Percentiles rank a stretch among this genome's conserved stretches.
phyloP scores from a whole-genome alignment of 2,888 invertebrate genomes.

The Theristus sp. region DNA sequence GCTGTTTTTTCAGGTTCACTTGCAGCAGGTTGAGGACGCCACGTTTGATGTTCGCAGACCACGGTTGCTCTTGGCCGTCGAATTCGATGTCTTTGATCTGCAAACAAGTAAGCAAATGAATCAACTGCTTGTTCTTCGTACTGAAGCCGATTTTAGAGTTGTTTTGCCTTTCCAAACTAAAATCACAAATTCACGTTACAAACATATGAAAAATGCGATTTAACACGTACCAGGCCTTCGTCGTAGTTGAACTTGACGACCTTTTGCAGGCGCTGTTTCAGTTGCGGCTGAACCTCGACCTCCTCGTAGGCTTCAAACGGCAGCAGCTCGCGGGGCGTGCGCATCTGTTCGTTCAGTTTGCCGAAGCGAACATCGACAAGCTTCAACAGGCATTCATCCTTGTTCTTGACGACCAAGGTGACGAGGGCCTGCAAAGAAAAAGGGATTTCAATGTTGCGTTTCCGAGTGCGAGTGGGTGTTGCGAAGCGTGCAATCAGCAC shows the following conservation, averaged over 20 bases:
- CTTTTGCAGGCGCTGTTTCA: conserved; percentile 12
- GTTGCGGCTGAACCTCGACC: conserved; percentile 11
- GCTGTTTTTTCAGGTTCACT: conserved; percentile 9
- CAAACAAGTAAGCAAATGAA: no score
- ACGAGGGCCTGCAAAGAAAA: neutral
- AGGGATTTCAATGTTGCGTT: neutral
- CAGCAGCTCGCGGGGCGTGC: conserved; percentile 1
- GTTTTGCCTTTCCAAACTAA: no score
- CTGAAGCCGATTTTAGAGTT: no score
- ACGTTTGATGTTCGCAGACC: conserved; percentile 24
- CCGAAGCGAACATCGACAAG: conserved; percentile 5
- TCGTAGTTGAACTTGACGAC: conserved; percentile 17
- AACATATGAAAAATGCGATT: no score
- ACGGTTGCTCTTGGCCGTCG: conserved; percentile 13
- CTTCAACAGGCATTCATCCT: neutral
- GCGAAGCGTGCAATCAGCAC: no score
- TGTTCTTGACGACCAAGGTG: neutral
- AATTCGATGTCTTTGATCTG: conserved; percentile 12
- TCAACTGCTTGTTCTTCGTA: no score
- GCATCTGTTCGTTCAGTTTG: conserved; percentile 6
- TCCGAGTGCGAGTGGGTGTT: no score
- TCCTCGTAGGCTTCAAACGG: conserved; percentile 12
- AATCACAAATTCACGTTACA: neutral
- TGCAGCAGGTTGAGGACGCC: conserved; percentile 22
- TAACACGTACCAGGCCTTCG: conserved; percentile 16